Evolutionary conservation across 2,797 vertebrate genomes (phyloP).

Genomic region (Melanotaenia maccullochi): DNA sequence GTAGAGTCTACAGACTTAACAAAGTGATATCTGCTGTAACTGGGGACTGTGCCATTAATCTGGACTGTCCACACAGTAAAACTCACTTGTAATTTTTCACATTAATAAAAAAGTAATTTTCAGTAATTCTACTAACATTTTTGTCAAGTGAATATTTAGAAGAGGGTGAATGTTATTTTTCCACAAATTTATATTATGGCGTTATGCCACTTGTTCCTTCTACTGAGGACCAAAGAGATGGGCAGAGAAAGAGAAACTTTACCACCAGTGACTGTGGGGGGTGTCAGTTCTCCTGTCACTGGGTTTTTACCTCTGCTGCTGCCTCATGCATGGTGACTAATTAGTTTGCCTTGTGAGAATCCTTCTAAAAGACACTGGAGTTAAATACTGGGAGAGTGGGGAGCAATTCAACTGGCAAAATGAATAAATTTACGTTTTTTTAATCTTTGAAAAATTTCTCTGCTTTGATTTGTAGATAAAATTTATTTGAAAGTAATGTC

Average conservation of each 20-base stretch:
- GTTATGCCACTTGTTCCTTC: slow-evolving; percentile 14
- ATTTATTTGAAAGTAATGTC: slow-evolving; percentile 37
- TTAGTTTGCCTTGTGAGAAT: slow-evolving; percentile 82
- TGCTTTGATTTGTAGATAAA: background rate
- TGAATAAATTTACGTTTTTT: slow-evolving; percentile 5
- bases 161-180: slow-evolving; percentile 6
- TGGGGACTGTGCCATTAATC: slow-evolving; percentile 75
- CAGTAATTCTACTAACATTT: slow-evolving; percentile 74
- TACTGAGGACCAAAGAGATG: slow-evolving; percentile 6
- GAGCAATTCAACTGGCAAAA: slow-evolving; percentile 29
- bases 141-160: slow-evolving; percentile 19
- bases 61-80: slow-evolving; percentile 59
- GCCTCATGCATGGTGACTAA: slow-evolving; percentile 66
- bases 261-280: slow-evolving; percentile 31
- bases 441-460: slow-evolving; percentile 10
- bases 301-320: slow-evolving; percentile 75
- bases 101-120: slow-evolving; percentile 75
- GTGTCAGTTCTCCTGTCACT: slow-evolving; percentile 74
- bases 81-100: slow-evolving; percentile 57
- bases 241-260: background rate
- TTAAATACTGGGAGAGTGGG: slow-evolving; percentile 34
- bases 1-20: slow-evolving; percentile 74
- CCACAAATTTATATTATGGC: background rate
- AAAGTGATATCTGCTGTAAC: slow-evolving; percentile 37
- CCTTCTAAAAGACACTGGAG: slow-evolving; percentile 43